Evolutionary conservation across 2,113 vertebrate species (phyloP).

Genomic region (Erythrocercus mccallii): DNA sequence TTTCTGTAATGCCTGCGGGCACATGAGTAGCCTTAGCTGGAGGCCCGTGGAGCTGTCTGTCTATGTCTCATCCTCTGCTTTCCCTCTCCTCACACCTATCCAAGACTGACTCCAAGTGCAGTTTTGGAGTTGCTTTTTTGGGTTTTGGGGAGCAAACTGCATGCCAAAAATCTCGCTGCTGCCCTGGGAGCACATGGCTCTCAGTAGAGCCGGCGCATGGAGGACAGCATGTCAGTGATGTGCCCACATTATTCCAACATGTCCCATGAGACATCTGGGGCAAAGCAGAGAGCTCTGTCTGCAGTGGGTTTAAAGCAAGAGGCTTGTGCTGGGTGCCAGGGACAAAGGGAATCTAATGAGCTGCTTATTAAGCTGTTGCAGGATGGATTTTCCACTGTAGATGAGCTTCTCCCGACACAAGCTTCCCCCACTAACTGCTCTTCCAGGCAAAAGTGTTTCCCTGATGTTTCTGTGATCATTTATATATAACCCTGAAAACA

Average conservation of each 20-base stretch:
- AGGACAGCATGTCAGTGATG: background rate
- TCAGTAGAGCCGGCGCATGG: fast-evolving
- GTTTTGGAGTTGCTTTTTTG: background rate
- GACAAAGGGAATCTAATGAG: background rate
- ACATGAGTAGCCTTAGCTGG: background rate
- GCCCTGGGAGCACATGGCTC: fast-evolving
- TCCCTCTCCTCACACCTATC: fast-evolving
- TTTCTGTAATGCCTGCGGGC: fast-evolving
- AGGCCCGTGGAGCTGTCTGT: fast-evolving
- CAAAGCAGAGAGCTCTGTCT: background rate
- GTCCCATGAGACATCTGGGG: background rate
- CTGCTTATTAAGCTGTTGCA: background rate
- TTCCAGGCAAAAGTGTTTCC: background rate
- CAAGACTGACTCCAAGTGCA: background rate
- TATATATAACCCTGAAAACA: background rate
- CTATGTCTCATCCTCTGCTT: background rate
- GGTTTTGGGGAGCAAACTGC: background rate
- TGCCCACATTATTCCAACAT: background rate
- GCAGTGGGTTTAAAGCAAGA: background rate
- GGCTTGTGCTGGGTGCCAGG: background rate
- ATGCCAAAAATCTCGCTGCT: fast-evolving
- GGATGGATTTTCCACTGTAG: background rate
- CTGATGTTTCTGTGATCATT: background rate
- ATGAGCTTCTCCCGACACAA: background rate
- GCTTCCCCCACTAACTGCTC: background rate